These are phyloP conservation scores for Fragum fragum DNA, from an alignment of 2,888 invertebrate species.

Conservation along the genomic window DNA sequence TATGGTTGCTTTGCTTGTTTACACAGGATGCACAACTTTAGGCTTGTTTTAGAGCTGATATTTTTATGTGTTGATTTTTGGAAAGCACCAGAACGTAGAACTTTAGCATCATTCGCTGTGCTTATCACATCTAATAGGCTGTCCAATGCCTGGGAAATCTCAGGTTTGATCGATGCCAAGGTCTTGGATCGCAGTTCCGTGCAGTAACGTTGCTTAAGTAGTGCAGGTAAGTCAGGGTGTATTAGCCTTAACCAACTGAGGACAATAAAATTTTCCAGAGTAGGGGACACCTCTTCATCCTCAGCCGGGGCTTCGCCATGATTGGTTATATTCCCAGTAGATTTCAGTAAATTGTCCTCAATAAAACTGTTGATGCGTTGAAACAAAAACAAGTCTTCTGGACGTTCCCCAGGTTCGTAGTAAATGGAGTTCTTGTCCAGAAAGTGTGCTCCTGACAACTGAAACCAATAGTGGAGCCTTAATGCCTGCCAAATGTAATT, in stretches of 20 bases:
- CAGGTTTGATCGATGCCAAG: slow-evolving; percentile 66
- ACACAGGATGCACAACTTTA: slow-evolving; percentile 48
- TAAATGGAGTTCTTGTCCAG: slow-evolving; percentile 58
- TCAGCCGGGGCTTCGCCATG: slow-evolving; percentile 52
- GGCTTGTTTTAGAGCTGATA: no score
- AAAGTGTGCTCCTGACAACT: slow-evolving; percentile 59
- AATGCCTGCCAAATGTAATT: slow-evolving; percentile 52
- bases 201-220: slow-evolving; percentile 59
- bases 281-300: slow-evolving; percentile 56
- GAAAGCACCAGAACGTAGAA: slow-evolving; percentile 18
- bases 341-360: slow-evolving; percentile 59
- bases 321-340: slow-evolving; percentile 44
- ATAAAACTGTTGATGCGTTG: slow-evolving; percentile 63
- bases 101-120: slow-evolving; percentile 38
- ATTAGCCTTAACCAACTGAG: slow-evolving; percentile 65
- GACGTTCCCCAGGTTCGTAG: slow-evolving; percentile 61
- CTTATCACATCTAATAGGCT: slow-evolving; percentile 64
- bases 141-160: slow-evolving; percentile 62
- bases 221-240: slow-evolving; percentile 50
- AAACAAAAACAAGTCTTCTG: slow-evolving; percentile 66
- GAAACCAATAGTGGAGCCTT: slow-evolving; percentile 60
- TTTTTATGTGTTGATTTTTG: background rate
- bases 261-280: slow-evolving; percentile 64
- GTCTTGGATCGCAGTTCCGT: slow-evolving; percentile 62
- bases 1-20: slow-evolving; percentile 50